These are phyloP conservation scores for Polietes domitor DNA, from an alignment of 2,888 invertebrate species.

Conservation along the genomic window DNA sequence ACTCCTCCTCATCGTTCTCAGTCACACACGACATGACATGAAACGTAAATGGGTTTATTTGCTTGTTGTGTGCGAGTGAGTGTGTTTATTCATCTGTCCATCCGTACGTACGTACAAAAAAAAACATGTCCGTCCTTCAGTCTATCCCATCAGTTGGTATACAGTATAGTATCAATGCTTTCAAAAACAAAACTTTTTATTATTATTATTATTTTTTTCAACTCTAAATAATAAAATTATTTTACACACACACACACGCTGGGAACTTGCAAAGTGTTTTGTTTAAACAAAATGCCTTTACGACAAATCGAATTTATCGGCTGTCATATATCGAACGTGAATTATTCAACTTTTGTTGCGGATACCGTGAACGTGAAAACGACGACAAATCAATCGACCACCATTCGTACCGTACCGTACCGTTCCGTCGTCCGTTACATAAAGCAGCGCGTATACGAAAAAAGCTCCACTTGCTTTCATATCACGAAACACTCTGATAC, in stretches of 20 bases:
- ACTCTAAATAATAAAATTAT: slow-evolving; percentile 23
- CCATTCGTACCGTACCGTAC: background rate
- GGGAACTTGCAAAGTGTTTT: slow-evolving; percentile 55
- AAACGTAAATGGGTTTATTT: slow-evolving; percentile 40
- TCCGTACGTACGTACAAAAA: background rate
- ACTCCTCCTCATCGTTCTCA: background rate
- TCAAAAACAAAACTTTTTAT: slow-evolving; percentile 1
- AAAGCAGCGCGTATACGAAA: slow-evolving; percentile 28
- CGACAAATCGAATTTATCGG: slow-evolving; percentile 59
- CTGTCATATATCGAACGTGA: slow-evolving; percentile 62
- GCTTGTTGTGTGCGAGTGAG: background rate
- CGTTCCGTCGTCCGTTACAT: slow-evolving; percentile 9
- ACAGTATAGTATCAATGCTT: slow-evolving; percentile 55
- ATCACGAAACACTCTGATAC: slow-evolving; percentile 67
- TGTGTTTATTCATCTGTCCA: slow-evolving; percentile 29
- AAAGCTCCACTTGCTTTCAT: slow-evolving; percentile 66
- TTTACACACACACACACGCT: slow-evolving; percentile 43
- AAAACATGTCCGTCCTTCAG: slow-evolving; percentile 20
- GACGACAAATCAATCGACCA: slow-evolving; percentile 13
- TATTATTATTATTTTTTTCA: slow-evolving; percentile 2
- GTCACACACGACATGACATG: slow-evolving; percentile 37
- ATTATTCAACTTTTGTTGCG: slow-evolving; percentile 53
- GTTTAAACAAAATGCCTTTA: slow-evolving; percentile 48
- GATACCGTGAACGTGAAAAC: slow-evolving; percentile 38
- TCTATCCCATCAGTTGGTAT: slow-evolving; percentile 44